Base-by-base conservation (phyloP, 2,888 invertebrate species). In the Drosophila colorata region DNA sequence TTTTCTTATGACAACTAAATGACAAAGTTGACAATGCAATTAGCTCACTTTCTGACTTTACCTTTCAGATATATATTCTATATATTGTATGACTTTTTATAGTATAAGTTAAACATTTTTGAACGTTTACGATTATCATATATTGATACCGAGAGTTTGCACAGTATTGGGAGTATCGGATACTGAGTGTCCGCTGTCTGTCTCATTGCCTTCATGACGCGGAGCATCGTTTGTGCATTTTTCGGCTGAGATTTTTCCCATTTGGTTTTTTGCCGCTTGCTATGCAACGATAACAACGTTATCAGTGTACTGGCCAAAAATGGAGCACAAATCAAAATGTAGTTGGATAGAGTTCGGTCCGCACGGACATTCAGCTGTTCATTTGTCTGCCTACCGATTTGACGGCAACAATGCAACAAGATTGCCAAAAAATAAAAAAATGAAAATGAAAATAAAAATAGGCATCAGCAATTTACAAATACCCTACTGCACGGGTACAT, bases 291-390 rank as follows among this genome's bases (percentile, higher is more conserved):
- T 78, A 78, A 79, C 78, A 76, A 78, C 64, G 80, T 78, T 76
- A 78, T 78, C 80, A 72, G 66, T 66, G 66, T 61, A 61, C 53
- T 64, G 60, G 16, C 78, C 52, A 60, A 75, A 75, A 78, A 58
- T 59, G 78, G 78, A 75, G 71, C 78, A 78, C 75, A 78, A 78
- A 78, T 75, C 75, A 78, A 78, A 78, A 78, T 75, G 72, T 78
- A 79, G 75, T 78, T 78, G 78, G 60, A 72, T 59, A 35, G 47
- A 61, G 48, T 38, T 57, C 35, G n/a, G 7, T 38, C 58, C 16
- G 49, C 55, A 56, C 33, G 33, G 40, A 14, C 69, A 58, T 71
- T 53, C 52, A 59, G 41, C 55, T 76, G 76, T 76, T 65, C 59
- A 65, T 65, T 76, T 70, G 71, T 57, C 76, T 66, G 72, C 61